These are phyloP conservation scores for Phaethon lepturus DNA, from an alignment of 2,113 vertebrate species.

Conservation along the genomic window DNA sequence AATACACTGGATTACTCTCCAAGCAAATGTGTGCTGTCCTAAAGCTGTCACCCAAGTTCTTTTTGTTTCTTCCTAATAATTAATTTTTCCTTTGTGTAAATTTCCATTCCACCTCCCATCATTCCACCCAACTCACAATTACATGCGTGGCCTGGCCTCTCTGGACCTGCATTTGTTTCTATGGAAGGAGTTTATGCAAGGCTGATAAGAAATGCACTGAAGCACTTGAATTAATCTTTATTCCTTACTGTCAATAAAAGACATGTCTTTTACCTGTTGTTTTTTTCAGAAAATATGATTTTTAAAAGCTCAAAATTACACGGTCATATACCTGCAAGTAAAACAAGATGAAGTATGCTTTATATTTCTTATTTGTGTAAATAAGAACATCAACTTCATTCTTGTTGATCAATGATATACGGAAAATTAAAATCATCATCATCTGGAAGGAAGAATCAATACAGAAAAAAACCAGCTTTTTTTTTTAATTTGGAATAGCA, in stretches of 20 bases:
- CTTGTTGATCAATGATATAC: background rate
- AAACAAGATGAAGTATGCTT: background rate
- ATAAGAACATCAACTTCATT: background rate
- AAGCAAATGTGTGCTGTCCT: background rate
- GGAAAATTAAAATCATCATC: background rate
- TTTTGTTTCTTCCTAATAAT: background rate
- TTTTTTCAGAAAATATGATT: background rate
- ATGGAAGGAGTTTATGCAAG: background rate
- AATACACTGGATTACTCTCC: background rate
- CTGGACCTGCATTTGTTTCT: background rate
- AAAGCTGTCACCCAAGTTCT: background rate
- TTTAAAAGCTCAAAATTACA: background rate
- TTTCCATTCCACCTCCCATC: background rate
- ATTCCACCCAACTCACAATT: background rate
- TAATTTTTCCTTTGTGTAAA: rapidly evolving
- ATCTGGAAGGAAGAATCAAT: background rate
- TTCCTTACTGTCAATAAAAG: background rate
- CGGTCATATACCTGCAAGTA: background rate
- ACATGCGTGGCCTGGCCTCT: rapidly evolving
- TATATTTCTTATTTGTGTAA: background rate
- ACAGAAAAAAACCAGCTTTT: background rate
- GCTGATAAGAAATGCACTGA: background rate
- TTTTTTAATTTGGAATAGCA: background rate
- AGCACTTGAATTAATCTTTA: background rate
- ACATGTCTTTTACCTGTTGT: rapidly evolving